Base-by-base conservation (phyloP, 30 jellyfish, hydroid and myxozoan genomes). In the Nemopilema nomurai region DNA sequence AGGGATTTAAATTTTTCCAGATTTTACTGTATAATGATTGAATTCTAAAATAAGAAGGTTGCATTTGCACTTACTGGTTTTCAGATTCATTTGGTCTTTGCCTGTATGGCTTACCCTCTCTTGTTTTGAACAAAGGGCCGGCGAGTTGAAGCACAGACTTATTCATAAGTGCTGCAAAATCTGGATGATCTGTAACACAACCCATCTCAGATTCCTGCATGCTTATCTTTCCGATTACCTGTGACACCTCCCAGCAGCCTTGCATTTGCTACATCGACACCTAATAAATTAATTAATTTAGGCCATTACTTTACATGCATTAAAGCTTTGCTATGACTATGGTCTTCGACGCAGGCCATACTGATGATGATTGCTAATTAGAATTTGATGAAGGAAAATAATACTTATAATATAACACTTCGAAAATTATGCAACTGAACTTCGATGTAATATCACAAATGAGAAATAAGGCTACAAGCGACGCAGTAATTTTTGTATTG, bases 171-270 rank as follows among this genome's bases (percentile, higher is more conserved):
- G 82, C 82, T 16, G 20, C 67, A 33, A 1, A 62, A 28, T 29
- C 69, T 16, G 28, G 75, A 27, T 80, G 82, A 29, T 66, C 52
- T 20, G 82, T 80, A 16, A 80, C 51, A 41, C 57, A 41, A 41
- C 57, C 57, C n/a, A n/a, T 41, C 13, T 41, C 57, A 41, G 57
- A 41, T 41, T 41, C 57, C 57, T 41, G 57, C 57, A 41, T 41
- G 57, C 57, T 49, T 0, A 74, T 23, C 51, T 74, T 41, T 41
- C 84, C 84, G 29, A 32, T 1, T 74, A 20, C 71, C 51, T 74
- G 64, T 41, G 69, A 28, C 31, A 74, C 84, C 71, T 74, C 84
- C 84, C 69, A 32, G 71, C 84, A 49, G 69, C 84, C 22, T 50
- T 30, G 41, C 84, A 74, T 33, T 33, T 33, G 24, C 72, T 32